These are phyloP conservation scores for Oncorhynchus mykiss DNA, from an alignment of 2,113 vertebrate genomes.

Conservation along the genomic window DNA sequence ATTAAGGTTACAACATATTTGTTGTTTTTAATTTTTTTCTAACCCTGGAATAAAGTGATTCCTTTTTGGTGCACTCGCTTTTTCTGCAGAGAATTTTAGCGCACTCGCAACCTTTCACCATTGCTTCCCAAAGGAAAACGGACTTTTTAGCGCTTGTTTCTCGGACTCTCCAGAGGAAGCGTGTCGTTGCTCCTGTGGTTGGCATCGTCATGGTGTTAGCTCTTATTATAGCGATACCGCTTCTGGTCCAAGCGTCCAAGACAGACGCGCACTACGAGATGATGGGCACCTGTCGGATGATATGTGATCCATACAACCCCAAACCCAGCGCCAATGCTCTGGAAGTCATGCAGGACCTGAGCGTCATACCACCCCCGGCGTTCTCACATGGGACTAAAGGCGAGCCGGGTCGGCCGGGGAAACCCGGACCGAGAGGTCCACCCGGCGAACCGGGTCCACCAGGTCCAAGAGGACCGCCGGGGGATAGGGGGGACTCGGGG, in stretches of 20 bases:
- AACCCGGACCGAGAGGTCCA: slow-evolving; percentile 81
- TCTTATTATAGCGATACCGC: slow-evolving; percentile 78
- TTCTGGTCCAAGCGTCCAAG: slow-evolving; percentile 77
- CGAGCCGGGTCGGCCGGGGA: slow-evolving; percentile 81
- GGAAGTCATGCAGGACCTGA: slow-evolving; percentile 83
- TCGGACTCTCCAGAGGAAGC: slow-evolving; percentile 74
- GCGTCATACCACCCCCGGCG: slow-evolving; percentile 72
- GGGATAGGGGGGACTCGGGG: slow-evolving; percentile 74
- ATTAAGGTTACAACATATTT: slow-evolving; percentile 20
- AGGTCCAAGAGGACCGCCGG: slow-evolving; percentile 80
- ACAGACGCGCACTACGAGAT: slow-evolving; percentile 85
- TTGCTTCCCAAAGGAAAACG: slow-evolving; percentile 76
- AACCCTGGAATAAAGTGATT: not conserved
- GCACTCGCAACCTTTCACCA: slow-evolving; percentile 61
- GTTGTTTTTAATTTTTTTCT: not conserved
- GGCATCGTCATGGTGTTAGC: slow-evolving; percentile 80
- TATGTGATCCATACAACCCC: slow-evolving; percentile 83
- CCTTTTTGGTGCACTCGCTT: not conserved
- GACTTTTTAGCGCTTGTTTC: slow-evolving; percentile 74
- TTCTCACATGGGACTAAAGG: slow-evolving; percentile 78
- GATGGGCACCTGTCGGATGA: slow-evolving; percentile 91
- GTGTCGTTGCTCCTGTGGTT: slow-evolving; percentile 73
- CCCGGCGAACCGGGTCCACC: slow-evolving; percentile 84
- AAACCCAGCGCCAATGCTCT: slow-evolving; percentile 74
- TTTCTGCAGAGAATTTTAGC: not conserved